phyloP scores from a whole-genome alignment of 2,797 vertebrate genomes.

The Micropoecilia bifurca region DNA sequence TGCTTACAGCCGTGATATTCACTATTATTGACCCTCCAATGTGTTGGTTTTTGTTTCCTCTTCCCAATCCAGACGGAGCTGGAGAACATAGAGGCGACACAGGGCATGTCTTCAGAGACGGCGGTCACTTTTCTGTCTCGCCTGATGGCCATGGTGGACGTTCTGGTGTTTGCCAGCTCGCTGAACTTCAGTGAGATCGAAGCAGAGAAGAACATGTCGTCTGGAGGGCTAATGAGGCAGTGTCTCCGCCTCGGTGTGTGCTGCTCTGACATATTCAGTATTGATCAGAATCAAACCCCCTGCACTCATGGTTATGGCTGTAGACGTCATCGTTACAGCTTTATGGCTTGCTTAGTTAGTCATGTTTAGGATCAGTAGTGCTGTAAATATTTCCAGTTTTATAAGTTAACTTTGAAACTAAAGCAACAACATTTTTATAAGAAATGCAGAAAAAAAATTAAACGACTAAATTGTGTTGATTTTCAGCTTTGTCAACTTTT shows the following conservation, averaged over 20 bases:
- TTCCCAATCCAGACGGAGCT: constrained; percentile 87
- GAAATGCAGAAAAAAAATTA: neutral
- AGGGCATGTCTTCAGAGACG: constrained; percentile 99
- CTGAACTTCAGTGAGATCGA: constrained; percentile 99
- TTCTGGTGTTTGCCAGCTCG: constrained; percentile 97
- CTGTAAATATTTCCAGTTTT: neutral
- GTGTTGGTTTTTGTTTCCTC: constrained; percentile 22
- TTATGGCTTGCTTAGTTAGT: neutral
- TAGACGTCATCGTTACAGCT: neutral
- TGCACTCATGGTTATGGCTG: neutral
- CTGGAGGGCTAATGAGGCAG: constrained; percentile 97
- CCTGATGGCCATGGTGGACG: constrained; percentile 99
- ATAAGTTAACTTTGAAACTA: neutral
- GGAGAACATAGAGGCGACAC: constrained; percentile 98
- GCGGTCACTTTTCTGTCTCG: constrained; percentile 98
- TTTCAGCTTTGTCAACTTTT: neutral
- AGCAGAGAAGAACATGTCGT: constrained; percentile 99
- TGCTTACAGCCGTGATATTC: constrained; percentile 13
- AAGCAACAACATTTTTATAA: neutral
- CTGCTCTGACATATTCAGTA: constrained; percentile 23
- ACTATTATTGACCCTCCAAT: constrained; percentile 40
- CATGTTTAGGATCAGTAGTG: neutral
- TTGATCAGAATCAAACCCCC: neutral
- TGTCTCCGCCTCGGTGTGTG: constrained; percentile 92
- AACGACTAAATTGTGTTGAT: neutral